These are phyloP conservation scores for Scaptomyza parva DNA, from an alignment of 2,888 invertebrate species.

Conservation along the genomic window DNA sequence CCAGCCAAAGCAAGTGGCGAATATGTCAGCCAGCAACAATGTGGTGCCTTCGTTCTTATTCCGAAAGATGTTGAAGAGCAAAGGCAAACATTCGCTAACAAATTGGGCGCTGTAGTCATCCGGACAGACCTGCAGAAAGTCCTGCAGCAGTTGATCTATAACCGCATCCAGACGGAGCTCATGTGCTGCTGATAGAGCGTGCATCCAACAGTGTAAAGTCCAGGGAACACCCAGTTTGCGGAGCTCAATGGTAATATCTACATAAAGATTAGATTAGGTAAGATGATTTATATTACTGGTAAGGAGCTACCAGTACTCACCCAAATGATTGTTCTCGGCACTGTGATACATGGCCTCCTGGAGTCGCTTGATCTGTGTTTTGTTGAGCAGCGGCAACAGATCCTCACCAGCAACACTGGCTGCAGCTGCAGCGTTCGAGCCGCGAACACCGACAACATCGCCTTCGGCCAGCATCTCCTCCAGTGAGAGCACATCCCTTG, in stretches of 20 bases:
- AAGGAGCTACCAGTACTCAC: slow-evolving; percentile 83
- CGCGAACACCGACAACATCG: slow-evolving; percentile 82
- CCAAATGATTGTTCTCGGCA: slow-evolving; percentile 95
- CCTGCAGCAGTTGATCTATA: slow-evolving; percentile 94
- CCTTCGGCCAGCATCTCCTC: slow-evolving; percentile 97
- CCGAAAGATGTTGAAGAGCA: slow-evolving; percentile 95
- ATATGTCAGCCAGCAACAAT: slow-evolving; percentile 93
- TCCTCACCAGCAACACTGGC: slow-evolving; percentile 72
- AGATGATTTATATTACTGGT: no score
- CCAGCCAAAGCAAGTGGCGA: slow-evolving; percentile 95
- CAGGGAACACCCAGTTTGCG: slow-evolving; percentile 94
- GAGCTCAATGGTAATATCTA: slow-evolving; percentile 94
- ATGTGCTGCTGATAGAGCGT: slow-evolving; percentile 94
- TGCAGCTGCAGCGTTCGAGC: slow-evolving; percentile 66
- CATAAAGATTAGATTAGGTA: not conserved
- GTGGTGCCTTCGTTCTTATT: slow-evolving; percentile 97
- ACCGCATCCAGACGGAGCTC: slow-evolving; percentile 93
- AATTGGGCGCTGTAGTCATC: slow-evolving; percentile 95
- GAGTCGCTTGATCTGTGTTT: slow-evolving; percentile 92
- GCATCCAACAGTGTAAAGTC: slow-evolving; percentile 97
- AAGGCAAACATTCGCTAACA: slow-evolving; percentile 94
- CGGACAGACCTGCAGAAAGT: slow-evolving; percentile 95
- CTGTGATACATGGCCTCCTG: slow-evolving; percentile 98
- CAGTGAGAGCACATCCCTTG: slow-evolving; percentile 91
- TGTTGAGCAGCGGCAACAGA: slow-evolving; percentile 87